Percentiles rank a stretch among this genome's conserved stretches.
Evolutionary conservation across 2,797 vertebrate species (phyloP).

Genomic region (Sebastes vulpes): DNA sequence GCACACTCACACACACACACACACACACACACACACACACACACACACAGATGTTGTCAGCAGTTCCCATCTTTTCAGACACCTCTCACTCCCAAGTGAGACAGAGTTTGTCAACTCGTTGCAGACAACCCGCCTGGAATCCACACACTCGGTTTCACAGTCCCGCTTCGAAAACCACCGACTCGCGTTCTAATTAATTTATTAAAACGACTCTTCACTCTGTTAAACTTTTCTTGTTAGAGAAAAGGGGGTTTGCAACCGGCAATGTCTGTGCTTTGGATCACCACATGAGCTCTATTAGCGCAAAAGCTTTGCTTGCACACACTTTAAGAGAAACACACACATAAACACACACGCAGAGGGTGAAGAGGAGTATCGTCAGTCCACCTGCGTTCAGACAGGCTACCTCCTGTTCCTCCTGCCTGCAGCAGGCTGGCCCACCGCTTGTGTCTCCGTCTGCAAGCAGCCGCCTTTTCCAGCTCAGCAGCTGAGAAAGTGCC

Average conservation of each 20-base stretch:
- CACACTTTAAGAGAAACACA: background rate
- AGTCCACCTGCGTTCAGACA: slow-evolving; percentile 76
- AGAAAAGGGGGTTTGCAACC: slow-evolving; percentile 14
- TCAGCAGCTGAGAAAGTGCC: slow-evolving; percentile 94
- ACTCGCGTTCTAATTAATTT: slow-evolving; percentile 63
- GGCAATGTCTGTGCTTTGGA: background rate
- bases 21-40: background rate
- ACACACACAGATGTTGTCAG: slow-evolving; percentile 72
- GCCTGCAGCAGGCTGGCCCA: slow-evolving; percentile 67
- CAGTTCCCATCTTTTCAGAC: slow-evolving; percentile 79
- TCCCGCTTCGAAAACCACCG: slow-evolving; percentile 46
- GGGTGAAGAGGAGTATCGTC: slow-evolving; percentile 38
- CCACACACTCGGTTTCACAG: slow-evolving; percentile 70
- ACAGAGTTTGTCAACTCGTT: slow-evolving; percentile 79
- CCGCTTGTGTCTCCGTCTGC: slow-evolving; percentile 82
- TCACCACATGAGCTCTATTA: slow-evolving; percentile 8
- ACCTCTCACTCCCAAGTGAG: slow-evolving; percentile 80
- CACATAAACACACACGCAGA: slow-evolving; percentile 4
- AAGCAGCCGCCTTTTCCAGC: slow-evolving; percentile 88
- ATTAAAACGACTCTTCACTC: slow-evolving; percentile 36
- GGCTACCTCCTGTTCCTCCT: slow-evolving; percentile 66
- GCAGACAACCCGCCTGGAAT: slow-evolving; percentile 57
- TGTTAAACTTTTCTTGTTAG: slow-evolving; percentile 36
- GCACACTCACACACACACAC: slow-evolving; percentile 2
- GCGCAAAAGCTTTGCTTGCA: slow-evolving; percentile 18